Conservation (phyloP, 2,113 vertebrate genomes). For the Cyanistes caeruleus region DNA sequence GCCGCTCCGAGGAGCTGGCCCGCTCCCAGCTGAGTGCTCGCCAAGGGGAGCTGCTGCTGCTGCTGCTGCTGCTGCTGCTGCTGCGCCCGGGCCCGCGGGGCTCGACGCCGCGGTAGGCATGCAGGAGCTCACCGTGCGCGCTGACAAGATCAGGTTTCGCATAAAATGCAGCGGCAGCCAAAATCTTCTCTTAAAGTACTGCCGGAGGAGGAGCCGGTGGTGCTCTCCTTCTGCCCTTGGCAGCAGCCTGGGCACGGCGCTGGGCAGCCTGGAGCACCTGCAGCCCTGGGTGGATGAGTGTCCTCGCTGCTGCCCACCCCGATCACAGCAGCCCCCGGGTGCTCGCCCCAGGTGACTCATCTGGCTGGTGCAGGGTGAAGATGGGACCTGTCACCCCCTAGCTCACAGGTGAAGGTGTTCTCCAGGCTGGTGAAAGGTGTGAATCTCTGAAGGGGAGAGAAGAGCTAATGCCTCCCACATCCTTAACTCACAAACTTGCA, state of each 20-base stretch:
- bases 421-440: neutral
- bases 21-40: neutral
- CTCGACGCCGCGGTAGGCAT: conserved; percentile 1
- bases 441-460: neutral
- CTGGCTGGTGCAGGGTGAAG: rapidly evolving
- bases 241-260: rapidly evolving
- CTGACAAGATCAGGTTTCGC: conserved; percentile 46
- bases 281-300: rapidly evolving
- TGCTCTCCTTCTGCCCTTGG: neutral
- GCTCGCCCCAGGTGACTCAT: rapidly evolving
- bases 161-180: conserved; percentile 18
- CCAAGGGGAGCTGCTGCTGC: neutral
- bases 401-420: neutral
- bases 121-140: neutral
- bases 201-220: neutral
- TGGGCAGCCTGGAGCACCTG: rapidly evolving
- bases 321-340: rapidly evolving
- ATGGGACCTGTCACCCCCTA: neutral
- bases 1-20: neutral
- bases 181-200: neutral
- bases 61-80: neutral
- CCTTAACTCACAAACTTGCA: neutral
- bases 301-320: neutral
- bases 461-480: neutral
- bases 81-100: conserved; percentile 1